Base-by-base conservation (phyloP, 2,888 invertebrate genomes). In the Lymantria dispar region DNA sequence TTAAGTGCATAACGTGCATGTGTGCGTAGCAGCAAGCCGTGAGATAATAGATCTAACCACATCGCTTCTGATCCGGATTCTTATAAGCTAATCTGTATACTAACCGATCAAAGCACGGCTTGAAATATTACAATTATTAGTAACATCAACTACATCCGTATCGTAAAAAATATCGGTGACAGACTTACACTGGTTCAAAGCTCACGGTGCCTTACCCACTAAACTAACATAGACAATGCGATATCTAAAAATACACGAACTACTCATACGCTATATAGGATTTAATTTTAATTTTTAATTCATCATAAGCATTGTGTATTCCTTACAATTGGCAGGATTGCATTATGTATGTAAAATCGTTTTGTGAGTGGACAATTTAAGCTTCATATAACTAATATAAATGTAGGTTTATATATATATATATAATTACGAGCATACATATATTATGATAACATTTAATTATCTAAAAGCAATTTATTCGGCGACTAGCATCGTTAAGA, bases 211-310 rank as follows among this genome's bases (percentile, higher is more conserved):
- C 87, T 89, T 88, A 89, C 76, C 61, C 67, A 85, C 90, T 90
- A 90, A 69, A 77, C 87, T 88, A 89, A 91, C 88, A 82, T 89
- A 89, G 83, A 88, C 87, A 89, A 91, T 86, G 90, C 87, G 58
- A 86, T 88, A 83, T 89, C 90, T 91, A 90, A 90, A 90, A 90
- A 91, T 90, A 90, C 90, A 83, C 74, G 44, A n/a, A 83, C 89
- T 90, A 90, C 88, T 74, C 80, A 73, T 89, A 88, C 74, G 68
- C 88, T 91, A 88, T 81, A 80, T 90, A 89, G 88, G 87, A 87
- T 88, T 83, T 64, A 65, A 68, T 72, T 65, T 79, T 78, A 83
- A 78, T 83, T 2, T n/a, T 84, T 87, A 82, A 68, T 85, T 87
- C 73, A 83, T 90, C 90, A 91, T 91, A 91, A 91, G 91, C 90